These are phyloP conservation scores for Ceratina calcarata DNA, from an alignment of 1,140 invertebrate species.

Conservation along the genomic window DNA sequence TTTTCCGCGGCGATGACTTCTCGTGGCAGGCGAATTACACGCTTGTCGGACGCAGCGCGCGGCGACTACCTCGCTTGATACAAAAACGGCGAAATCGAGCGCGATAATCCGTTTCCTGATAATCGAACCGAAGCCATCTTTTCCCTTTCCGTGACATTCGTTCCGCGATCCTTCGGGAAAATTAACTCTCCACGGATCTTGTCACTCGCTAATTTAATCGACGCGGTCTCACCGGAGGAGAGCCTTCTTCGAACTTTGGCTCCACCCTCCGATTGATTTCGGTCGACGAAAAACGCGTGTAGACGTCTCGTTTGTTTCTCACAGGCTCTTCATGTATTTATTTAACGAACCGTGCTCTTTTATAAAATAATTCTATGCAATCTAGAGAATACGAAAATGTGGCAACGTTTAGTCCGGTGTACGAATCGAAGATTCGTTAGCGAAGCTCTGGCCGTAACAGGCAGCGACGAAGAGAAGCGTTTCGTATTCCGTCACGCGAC, in stretches of 20 bases:
- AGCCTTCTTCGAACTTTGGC: background rate
- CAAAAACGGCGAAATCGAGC: constrained; percentile 63
- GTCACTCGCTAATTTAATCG: background rate
- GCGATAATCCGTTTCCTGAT: constrained; percentile 49
- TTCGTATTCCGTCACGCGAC: background rate
- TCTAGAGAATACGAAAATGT: too few relatives aligned
- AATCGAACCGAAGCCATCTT: constrained; percentile 44
- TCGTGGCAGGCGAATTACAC: constrained; percentile 76
- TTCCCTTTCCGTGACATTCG: constrained; percentile 7
- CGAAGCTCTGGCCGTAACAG: background rate
- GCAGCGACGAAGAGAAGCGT: background rate
- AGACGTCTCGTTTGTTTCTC: too few relatives aligned
- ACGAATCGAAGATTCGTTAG: too few relatives aligned
- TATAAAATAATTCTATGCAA: too few relatives aligned
- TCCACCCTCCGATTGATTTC: background rate
- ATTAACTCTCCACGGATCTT: background rate
- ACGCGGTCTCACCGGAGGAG: background rate
- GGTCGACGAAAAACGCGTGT: background rate
- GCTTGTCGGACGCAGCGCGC: constrained; percentile 74
- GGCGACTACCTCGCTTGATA: constrained; percentile 48
- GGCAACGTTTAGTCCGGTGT: too few relatives aligned
- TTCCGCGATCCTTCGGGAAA: background rate
- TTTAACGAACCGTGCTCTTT: too few relatives aligned
- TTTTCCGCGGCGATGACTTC: constrained; percentile 73
- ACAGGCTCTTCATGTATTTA: too few relatives aligned